Conservation (phyloP, 2,113 vertebrate genomes). For the Protobothrops mucrosquamatus region DNA sequence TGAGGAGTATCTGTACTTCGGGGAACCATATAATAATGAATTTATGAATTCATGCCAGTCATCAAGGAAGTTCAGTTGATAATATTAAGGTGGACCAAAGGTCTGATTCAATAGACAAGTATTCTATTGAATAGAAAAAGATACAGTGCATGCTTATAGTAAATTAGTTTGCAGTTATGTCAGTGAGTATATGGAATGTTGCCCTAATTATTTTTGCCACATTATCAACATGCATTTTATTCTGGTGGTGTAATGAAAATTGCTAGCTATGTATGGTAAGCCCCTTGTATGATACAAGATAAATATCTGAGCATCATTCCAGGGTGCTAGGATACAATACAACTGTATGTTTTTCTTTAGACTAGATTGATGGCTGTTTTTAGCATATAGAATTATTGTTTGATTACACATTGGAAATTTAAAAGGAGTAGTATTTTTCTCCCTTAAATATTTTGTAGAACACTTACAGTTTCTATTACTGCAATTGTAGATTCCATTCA, state of each 20-base stretch:
- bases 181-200: neutral
- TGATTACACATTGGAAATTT: neutral
- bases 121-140: neutral
- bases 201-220: neutral
- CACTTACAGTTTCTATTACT: neutral
- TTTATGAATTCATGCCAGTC: neutral
- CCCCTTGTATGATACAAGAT: neutral
- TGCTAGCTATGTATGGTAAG: neutral
- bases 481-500: neutral
- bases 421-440: slow-evolving; percentile 32
- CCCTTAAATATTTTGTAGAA: neutral
- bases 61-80: neutral
- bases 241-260: neutral
- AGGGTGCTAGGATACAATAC: neutral
- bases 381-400: neutral
- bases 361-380: neutral
- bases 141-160: neutral
- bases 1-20: neutral
- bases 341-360: neutral
- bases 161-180: neutral
- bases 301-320: neutral
- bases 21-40: neutral
- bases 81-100: neutral
- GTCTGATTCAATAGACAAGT: neutral
- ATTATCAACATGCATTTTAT: neutral